Percentiles rank a stretch among this genome's conserved stretches.
Conservation (phyloP, 2,888 invertebrate species). For the Endomychus coccineus region DNA sequence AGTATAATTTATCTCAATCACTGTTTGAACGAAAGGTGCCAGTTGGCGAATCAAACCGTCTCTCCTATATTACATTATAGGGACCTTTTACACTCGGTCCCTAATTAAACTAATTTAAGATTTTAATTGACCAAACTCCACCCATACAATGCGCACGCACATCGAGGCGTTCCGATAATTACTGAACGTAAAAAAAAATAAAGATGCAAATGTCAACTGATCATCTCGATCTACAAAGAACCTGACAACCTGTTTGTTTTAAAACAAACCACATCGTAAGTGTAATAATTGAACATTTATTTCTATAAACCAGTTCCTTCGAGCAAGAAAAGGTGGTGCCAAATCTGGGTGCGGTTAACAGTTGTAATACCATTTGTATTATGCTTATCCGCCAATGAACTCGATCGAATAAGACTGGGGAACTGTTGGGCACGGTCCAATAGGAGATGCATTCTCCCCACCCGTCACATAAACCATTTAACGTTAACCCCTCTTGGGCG, state of each 20-base stretch:
- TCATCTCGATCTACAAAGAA: constrained; percentile 30
- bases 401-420: constrained; percentile 3
- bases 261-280: constrained; percentile 35
- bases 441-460: constrained; percentile 24
- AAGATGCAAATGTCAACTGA: constrained; percentile 32
- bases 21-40: too few relatives aligned
- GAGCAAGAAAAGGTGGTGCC: constrained; percentile 29
- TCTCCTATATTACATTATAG: constrained; percentile 28
- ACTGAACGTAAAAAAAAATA: constrained; percentile 22
- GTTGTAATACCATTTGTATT: constrained; percentile 37
- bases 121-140: constrained; percentile 25
- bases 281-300: constrained; percentile 37
- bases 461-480: constrained; percentile 27
- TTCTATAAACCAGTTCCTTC: constrained; percentile 29
- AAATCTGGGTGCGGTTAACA: constrained; percentile 31
- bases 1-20: too few relatives aligned
- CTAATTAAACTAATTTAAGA: constrained; percentile 33
- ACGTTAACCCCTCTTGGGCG: constrained; percentile 28
- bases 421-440: constrained; percentile 26
- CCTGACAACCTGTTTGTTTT: constrained; percentile 37
- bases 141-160: constrained; percentile 34
- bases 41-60: too few relatives aligned
- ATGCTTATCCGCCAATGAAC: constrained; percentile 29
- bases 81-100: too few relatives aligned
- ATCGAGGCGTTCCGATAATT: constrained; percentile 27